A percentile compares a stretch with the other conserved stretches of the same genome.
Evolutionary conservation across 2,888 invertebrate species (phyloP).

Genomic region (Drosophila recens): DNA sequence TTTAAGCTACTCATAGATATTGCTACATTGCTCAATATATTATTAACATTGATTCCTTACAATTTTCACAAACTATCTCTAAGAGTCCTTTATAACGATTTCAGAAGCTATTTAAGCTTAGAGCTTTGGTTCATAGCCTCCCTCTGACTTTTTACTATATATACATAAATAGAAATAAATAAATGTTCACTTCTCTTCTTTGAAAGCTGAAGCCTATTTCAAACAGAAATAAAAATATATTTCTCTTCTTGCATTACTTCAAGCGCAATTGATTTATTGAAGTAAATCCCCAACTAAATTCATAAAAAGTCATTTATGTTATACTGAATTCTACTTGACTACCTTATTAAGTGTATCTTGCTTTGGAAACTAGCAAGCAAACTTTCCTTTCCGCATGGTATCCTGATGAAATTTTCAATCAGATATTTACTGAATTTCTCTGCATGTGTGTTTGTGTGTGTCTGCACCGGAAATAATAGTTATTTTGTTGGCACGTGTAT

Average conservation of each 20-base stretch:
- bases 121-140: too few species aligned
- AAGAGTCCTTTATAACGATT: too few species aligned
- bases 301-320: constrained; percentile 6
- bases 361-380: constrained; percentile 7
- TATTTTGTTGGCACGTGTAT: constrained; percentile 67
- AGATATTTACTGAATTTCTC: constrained; percentile 43
- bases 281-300: neutral
- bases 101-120: too few species aligned
- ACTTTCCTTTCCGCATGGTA: constrained; percentile 10
- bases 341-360: constrained; percentile 44
- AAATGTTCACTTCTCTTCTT: too few species aligned
- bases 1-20: neutral
- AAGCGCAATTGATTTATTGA: neutral
- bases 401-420: constrained; percentile 61
- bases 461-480: constrained; percentile 61
- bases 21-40: neutral
- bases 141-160: too few species aligned
- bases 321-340: constrained; percentile 1
- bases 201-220: too few species aligned
- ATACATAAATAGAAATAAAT: too few species aligned
- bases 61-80: too few species aligned
- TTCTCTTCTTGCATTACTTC: neutral
- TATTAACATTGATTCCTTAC: too few species aligned
- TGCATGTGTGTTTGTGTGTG: constrained; percentile 20
- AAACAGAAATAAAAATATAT: neutral